Evolutionary conservation across 1,140 invertebrate species (phyloP).

Genomic region (Lerema accius): DNA sequence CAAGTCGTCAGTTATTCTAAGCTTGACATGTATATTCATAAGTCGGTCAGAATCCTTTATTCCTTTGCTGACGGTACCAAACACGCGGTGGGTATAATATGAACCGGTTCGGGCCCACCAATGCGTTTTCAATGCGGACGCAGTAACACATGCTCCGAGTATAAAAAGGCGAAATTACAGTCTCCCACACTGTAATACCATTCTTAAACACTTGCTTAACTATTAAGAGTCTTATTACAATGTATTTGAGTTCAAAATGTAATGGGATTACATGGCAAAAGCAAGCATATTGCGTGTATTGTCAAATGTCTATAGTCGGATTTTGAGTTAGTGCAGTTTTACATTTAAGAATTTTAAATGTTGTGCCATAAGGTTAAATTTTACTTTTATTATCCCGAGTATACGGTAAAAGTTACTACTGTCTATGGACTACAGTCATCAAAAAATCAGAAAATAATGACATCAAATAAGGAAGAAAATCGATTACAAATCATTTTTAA

Average conservation of each 20-base stretch:
- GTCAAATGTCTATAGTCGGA: constrained; percentile 35
- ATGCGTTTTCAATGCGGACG: constrained; percentile 67
- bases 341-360: constrained; percentile 33
- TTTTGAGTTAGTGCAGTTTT: constrained; percentile 37
- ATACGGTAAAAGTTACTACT: too few relatives aligned
- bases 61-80: constrained; percentile 47
- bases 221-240: constrained; percentile 1
- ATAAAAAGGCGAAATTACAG: constrained; percentile 61
- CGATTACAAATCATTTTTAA: too few relatives aligned
- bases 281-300: constrained; percentile 4
- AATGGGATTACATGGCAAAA: neutral
- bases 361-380: constrained; percentile 40
- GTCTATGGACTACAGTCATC: too few relatives aligned
- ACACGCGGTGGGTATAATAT: constrained; percentile 66
- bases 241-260: constrained; percentile 5
- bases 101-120: constrained; percentile 69
- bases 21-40: too few relatives aligned
- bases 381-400: neutral
- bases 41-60: too few relatives aligned
- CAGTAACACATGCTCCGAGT: constrained; percentile 64
- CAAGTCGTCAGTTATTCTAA: too few relatives aligned
- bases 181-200: constrained; percentile 43
- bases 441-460: too few relatives aligned
- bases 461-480: too few relatives aligned
- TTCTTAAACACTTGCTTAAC: constrained; percentile 1